Percentiles rank a stretch among this genome's conserved stretches.
phyloP scores from a whole-genome alignment of 1,140 invertebrate species.

The Pogonomyrmex californicus region DNA sequence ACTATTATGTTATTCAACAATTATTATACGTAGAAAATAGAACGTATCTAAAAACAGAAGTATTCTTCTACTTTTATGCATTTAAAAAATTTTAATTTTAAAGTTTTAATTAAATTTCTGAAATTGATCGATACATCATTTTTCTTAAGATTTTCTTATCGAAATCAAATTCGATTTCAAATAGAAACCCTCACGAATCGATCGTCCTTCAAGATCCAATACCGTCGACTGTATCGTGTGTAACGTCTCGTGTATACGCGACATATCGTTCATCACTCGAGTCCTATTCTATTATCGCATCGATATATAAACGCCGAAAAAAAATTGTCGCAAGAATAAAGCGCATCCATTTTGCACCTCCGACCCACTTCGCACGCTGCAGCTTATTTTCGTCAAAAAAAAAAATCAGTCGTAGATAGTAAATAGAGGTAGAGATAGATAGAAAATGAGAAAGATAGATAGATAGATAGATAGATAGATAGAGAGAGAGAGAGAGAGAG shows the following conservation, averaged over 20 bases:
- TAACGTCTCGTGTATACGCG: constrained; percentile 33
- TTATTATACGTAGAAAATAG: background rate
- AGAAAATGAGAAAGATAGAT: background rate
- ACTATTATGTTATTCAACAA: background rate
- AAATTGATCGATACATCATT: background rate
- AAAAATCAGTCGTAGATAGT: constrained; percentile 49
- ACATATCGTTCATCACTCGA: constrained; percentile 43
- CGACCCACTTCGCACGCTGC: constrained; percentile 80
- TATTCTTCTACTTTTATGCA: background rate
- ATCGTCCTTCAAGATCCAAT: constrained; percentile 37
- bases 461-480: background rate
- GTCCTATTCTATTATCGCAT: constrained; percentile 44
- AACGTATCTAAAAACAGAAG: background rate
- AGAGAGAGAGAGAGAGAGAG: constrained; percentile 25
- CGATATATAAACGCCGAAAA: constrained; percentile 34
- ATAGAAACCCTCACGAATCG: constrained; percentile 1
- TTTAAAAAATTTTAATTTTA: background rate
- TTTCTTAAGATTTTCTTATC: background rate
- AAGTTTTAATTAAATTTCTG: background rate
- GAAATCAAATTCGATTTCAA: constrained; percentile 23
- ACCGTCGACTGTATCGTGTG: constrained; percentile 48
- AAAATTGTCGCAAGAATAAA: constrained; percentile 38
- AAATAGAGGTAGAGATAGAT: background rate
- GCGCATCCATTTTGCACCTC: constrained; percentile 77
- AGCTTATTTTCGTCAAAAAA: constrained; percentile 64